A percentile compares a stretch with the other conserved stretches of the same genome.
phyloP scores from a whole-genome alignment of 1,140 invertebrate species.

The Berghia stephanieae region DNA sequence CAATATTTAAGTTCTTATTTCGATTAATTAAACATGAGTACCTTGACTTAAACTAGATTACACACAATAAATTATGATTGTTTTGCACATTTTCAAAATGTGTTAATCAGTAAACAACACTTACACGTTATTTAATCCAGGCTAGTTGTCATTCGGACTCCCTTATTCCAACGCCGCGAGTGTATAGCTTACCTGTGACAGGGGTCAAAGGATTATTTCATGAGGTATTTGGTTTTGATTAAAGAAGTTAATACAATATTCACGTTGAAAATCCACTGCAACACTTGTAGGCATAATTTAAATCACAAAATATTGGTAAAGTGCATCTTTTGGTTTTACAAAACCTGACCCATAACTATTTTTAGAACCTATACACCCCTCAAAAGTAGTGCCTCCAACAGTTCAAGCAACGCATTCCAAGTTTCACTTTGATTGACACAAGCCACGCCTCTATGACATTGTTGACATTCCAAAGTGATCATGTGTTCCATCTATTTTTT shows the following conservation, averaged over 20 bases:
- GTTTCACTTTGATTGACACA: conserved; percentile 58
- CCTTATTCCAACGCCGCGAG: conserved; percentile 29
- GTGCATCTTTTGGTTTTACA: conserved; percentile 4
- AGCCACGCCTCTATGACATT: conserved; percentile 56
- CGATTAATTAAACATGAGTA: conserved; percentile 11
- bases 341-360: background rate
- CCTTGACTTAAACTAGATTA: background rate
- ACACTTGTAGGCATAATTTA: background rate
- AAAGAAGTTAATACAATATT: too few species aligned
- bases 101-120: background rate
- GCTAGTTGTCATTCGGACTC: conserved; percentile 22
- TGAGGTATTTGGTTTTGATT: too few species aligned
- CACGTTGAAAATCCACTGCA: conserved; percentile 20
- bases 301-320: background rate
- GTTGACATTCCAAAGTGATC: conserved; percentile 59
- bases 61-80: background rate
- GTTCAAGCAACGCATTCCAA: conserved; percentile 43
- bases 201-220: conserved; percentile 24
- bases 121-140: conserved; percentile 20
- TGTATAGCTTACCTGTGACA: conserved; percentile 10
- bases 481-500: conserved; percentile 49
- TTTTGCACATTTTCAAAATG: background rate
- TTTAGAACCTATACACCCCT: conserved; percentile 17
- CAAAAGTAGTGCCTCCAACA: conserved; percentile 18
- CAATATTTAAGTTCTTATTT: background rate